Evolutionary conservation across 2,888 invertebrate genomes (phyloP), one percentile per base, ranked within the genome.

Genomic region (Cinara cedri): DNA sequence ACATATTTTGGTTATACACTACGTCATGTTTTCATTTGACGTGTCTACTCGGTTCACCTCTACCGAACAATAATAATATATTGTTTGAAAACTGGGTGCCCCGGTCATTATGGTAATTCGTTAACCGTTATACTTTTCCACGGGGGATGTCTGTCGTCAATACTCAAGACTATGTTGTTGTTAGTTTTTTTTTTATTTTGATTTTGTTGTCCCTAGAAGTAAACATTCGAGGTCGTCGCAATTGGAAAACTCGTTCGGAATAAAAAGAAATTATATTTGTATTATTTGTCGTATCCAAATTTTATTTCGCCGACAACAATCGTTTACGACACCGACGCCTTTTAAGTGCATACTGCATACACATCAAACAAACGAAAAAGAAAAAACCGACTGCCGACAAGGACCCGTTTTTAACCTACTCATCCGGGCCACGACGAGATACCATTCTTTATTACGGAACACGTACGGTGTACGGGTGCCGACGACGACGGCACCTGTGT

Each of bases 231-330:
- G 11, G 44, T 44, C 4, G 63, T 51, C 16, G 51, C 34, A 16
- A 42, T 72, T 19, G 62, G 60, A 72, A 72, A 72, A 72, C 65
- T 65, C n/a, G 75, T 75, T n/a, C 75, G 24, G 65, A 65, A 75
- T 60, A 54, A 75, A 62, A 51, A 21, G 49, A n/a, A 34, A 34
- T 34, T 34, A 34, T 34, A 62, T 72, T n/a, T 72, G 62, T 72
- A 62, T 51, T 34, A 21, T 51, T 49, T 49, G 72, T 75, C 75
- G 54, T n/a, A 24, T 44, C 75, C 55, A 44, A 65, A 65, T 55
- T 65, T 60, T 24, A 75, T 75, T 75, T 74, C 26, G 63, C 66
- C 75, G 60, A 76, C 65, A 63, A 74, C 66, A 55, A 66, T 65
- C 62, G 46, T 57, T 66, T 66, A 66, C 55, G 26, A 46, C 75